These are phyloP conservation scores for Mycalesis mineus DNA, from an alignment of 2,888 invertebrate species.

Conservation along the genomic window DNA sequence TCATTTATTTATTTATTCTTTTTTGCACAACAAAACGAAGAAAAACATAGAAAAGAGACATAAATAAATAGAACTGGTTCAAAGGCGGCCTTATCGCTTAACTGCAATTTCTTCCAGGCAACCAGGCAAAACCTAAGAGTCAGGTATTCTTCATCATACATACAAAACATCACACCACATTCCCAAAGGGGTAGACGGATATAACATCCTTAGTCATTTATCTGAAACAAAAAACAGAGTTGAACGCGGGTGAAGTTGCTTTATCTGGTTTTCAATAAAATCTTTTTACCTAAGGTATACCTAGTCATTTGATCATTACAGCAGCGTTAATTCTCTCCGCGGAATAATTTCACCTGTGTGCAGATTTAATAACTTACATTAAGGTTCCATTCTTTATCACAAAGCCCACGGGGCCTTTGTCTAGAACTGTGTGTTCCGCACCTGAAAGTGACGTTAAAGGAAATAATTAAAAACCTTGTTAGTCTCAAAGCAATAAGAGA, in stretches of 20 bases:
- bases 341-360: background rate
- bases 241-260: background rate
- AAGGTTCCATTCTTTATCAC: constrained; percentile 5
- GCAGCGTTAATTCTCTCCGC: background rate
- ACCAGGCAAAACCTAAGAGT: no score
- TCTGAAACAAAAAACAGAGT: no score
- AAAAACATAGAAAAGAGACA: no score
- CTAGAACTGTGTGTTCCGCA: constrained; percentile 26
- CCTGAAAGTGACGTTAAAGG: constrained; percentile 70
- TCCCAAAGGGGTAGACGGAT: no score
- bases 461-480: constrained; percentile 77
- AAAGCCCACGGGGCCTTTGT: constrained; percentile 19
- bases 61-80: no score
- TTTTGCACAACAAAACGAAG: no score
- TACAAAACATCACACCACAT: no score
- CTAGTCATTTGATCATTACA: background rate
- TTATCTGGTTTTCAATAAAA: background rate
- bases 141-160: no score
- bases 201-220: no score
- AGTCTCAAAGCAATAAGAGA: constrained; percentile 67
- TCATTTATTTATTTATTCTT: no score
- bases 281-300: background rate
- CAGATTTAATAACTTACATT: constrained; percentile 9
- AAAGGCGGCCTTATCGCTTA: no score
- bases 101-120: no score